Evolutionary conservation across 1,140 invertebrate species (phyloP).

Genomic region (Vanessa atalanta): DNA sequence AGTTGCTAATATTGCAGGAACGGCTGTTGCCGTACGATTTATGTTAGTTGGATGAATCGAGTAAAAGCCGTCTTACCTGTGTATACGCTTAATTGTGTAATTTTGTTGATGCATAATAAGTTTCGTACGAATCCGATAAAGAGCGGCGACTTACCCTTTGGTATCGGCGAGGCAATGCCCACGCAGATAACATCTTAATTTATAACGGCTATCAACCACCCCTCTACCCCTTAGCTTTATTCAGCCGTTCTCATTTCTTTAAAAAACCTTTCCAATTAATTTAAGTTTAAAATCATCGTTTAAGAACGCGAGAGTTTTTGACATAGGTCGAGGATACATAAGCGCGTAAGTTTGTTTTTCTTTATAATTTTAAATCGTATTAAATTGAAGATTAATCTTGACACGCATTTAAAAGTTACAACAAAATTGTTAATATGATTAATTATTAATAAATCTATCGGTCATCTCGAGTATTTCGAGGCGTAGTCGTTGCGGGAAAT

Average conservation of each 20-base stretch:
- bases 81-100: slow-evolving; percentile 17
- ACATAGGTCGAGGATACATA: not conserved
- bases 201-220: slow-evolving; percentile 67
- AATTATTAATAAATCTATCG: slow-evolving; percentile 59
- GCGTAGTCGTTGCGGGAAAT: slow-evolving; percentile 66
- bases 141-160: slow-evolving; percentile 57
- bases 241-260: slow-evolving; percentile 31
- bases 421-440: slow-evolving; percentile 19
- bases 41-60: slow-evolving; percentile 1
- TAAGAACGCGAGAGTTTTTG: not conserved
- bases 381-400: not conserved
- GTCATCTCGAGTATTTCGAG: slow-evolving; percentile 60
- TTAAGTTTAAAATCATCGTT: not conserved
- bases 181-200: slow-evolving; percentile 74
- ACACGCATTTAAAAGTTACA: not conserved
- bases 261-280: slow-evolving; percentile 1
- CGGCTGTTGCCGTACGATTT: not conserved
- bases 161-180: slow-evolving; percentile 58
- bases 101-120: slow-evolving; percentile 19
- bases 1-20: slow-evolving; percentile 27
- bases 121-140: slow-evolving; percentile 32
- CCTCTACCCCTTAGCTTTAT: slow-evolving; percentile 32
- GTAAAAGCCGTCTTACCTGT: slow-evolving; percentile 15
- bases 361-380: not conserved
- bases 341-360: not conserved